These are phyloP conservation scores for Tapirus indicus DNA, from an alignment of 2,797 vertebrate genomes.

Conservation along the genomic window DNA sequence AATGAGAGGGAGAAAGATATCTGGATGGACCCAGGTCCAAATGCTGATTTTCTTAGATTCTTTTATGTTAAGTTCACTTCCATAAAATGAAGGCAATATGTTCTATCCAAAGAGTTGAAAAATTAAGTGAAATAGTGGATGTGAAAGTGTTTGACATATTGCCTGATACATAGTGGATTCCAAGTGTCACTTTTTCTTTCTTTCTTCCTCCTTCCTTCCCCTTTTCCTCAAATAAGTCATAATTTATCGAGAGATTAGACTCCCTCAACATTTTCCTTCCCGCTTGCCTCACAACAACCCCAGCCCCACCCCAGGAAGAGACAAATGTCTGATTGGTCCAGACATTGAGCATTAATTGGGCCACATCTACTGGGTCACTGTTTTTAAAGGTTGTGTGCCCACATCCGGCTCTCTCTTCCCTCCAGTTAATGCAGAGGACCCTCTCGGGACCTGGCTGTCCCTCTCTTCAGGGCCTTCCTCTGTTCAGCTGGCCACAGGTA, in stretches of 20 bases:
- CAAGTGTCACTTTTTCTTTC: not conserved
- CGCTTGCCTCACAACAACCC: not conserved
- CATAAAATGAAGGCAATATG: not conserved
- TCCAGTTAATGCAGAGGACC: not conserved
- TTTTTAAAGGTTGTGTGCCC: not conserved
- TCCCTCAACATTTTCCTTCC: not conserved
- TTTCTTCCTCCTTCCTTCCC: not conserved
- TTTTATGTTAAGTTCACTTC: not conserved
- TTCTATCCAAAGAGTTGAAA: not conserved
- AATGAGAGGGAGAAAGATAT: not conserved
- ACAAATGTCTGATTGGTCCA: not conserved
- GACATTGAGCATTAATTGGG: not conserved
- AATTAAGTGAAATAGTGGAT: not conserved
- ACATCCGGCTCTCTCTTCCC: not conserved
- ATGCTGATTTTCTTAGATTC: not conserved
- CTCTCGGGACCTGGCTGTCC: not conserved
- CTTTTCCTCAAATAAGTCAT: not conserved
- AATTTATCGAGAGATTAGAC: not conserved
- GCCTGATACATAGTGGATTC: not conserved
- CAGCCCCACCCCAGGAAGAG: not conserved
- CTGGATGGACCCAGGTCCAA: not conserved
- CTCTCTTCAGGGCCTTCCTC: not conserved
- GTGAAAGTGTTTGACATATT: not conserved
- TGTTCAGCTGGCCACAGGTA: not conserved
- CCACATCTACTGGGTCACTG: rapidly evolving